These are phyloP conservation scores for Mactra quadrangularis DNA, from an alignment of 1,140 invertebrate genomes.

Conservation along the genomic window DNA sequence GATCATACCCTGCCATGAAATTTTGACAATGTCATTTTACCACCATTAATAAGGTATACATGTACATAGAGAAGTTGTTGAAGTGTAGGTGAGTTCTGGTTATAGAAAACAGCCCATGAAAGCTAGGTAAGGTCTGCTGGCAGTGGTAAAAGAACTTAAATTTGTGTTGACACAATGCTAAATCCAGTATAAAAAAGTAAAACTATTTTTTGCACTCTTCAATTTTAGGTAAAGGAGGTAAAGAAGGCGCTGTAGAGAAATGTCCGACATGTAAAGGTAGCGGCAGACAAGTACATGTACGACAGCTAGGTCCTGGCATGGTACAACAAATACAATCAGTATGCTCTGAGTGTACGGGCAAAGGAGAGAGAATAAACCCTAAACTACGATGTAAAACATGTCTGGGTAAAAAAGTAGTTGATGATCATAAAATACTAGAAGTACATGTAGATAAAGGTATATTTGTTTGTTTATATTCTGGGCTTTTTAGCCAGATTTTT, in stretches of 20 bases:
- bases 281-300: slow-evolving; percentile 95
- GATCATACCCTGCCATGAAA: too few species aligned
- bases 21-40: too few species aligned
- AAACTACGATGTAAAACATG: slow-evolving; percentile 98
- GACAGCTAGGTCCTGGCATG: slow-evolving; percentile 97
- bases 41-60: too few species aligned
- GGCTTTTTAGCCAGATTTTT: too few species aligned
- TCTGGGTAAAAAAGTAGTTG: slow-evolving; percentile 94
- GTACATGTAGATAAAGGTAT: slow-evolving; percentile 98
- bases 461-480: not conserved
- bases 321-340: slow-evolving; percentile 97
- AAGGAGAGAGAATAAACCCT: slow-evolving; percentile 93
- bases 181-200: too few species aligned
- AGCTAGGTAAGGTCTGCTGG: too few species aligned
- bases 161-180: too few species aligned
- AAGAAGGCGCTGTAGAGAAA: slow-evolving; percentile 92
- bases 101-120: too few species aligned
- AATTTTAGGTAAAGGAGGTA: slow-evolving; percentile 90
- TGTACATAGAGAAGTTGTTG: too few species aligned
- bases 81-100: too few species aligned
- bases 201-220: too few species aligned
- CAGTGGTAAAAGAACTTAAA: too few species aligned
- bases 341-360: slow-evolving; percentile 94
- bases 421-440: slow-evolving; percentile 97
- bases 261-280: slow-evolving; percentile 94